These are phyloP conservation scores for Argya squamiceps DNA, from an alignment of 2,797 vertebrate genomes.

Conservation along the genomic window DNA sequence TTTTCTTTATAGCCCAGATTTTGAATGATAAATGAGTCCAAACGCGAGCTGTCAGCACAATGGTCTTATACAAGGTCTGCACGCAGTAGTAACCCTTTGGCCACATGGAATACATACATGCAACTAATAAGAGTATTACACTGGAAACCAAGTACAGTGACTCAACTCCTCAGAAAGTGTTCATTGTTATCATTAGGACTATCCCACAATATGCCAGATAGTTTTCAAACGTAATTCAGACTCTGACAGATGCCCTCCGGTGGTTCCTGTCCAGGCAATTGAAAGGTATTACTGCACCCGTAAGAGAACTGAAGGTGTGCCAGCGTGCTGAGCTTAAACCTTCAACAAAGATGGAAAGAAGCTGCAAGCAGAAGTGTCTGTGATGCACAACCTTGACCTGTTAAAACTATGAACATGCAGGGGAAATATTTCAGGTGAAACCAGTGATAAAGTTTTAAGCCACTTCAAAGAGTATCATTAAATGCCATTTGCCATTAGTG, in stretches of 20 bases:
- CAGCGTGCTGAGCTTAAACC: not conserved
- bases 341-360: not conserved
- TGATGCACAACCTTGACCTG: not conserved
- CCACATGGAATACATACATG: not conserved
- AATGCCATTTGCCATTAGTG: not conserved
- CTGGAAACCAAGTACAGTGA: not conserved
- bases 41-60: not conserved
- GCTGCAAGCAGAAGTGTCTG: not conserved
- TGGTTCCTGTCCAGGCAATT: conserved; percentile 43
- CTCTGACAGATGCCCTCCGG: conserved; percentile 37
- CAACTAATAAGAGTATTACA: not conserved
- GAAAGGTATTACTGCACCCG: not conserved
- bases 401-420: not conserved
- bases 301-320: not conserved
- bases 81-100: not conserved
- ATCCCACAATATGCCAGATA: conserved; percentile 23
- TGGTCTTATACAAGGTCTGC: not conserved
- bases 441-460: not conserved
- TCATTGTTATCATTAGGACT: conserved; percentile 21
- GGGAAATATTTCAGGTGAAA: not conserved
- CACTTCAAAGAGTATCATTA: not conserved
- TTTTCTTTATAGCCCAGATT: not conserved
- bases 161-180: conserved; percentile 8
- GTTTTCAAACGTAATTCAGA: conserved; percentile 24
- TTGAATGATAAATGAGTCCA: not conserved